Conservation (phyloP, 2,797 vertebrate genomes). For the Acestrorhynchus altus region DNA sequence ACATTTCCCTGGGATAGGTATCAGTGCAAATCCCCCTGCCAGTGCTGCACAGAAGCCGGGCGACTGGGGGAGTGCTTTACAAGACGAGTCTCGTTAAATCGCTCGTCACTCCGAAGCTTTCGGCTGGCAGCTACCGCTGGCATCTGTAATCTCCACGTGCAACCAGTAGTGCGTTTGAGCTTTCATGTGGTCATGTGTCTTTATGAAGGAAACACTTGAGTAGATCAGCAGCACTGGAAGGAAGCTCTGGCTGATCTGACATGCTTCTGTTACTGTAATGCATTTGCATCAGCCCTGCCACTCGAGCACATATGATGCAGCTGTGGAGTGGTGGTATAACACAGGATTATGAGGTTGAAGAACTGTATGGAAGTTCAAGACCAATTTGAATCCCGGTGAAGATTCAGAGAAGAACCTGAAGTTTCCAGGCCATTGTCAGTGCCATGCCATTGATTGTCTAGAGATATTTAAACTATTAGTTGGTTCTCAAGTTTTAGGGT, state of each 20-base stretch:
- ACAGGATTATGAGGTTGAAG: constrained; percentile 6
- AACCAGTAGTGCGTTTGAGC: constrained; percentile 14
- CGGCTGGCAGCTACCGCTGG: constrained; percentile 8
- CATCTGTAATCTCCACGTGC: constrained; percentile 18
- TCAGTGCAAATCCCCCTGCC: constrained; percentile 41
- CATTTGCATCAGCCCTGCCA: constrained; percentile 29
- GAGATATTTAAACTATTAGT: too few relatives aligned
- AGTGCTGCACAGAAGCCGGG: constrained; percentile 21
- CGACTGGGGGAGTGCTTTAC: constrained; percentile 30
- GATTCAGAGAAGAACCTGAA: background rate
- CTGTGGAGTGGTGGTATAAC: background rate
- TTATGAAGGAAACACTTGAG: constrained; percentile 11
- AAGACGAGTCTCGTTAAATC: constrained; percentile 36
- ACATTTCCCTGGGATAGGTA: constrained; percentile 35
- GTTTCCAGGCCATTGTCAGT: background rate
- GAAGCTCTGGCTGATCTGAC: constrained; percentile 37
- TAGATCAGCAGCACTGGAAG: constrained; percentile 24
- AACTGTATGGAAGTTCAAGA: background rate
- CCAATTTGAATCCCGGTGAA: background rate
- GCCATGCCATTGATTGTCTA: too few relatives aligned
- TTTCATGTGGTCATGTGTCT: constrained; percentile 27
- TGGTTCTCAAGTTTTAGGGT: too few relatives aligned
- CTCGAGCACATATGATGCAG: background rate
- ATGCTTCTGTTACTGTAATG: constrained; percentile 30
- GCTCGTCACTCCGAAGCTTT: constrained; percentile 10